These are phyloP conservation scores for Salminus brasiliensis DNA, from an alignment of 2,113 vertebrate genomes.

Conservation along the genomic window DNA sequence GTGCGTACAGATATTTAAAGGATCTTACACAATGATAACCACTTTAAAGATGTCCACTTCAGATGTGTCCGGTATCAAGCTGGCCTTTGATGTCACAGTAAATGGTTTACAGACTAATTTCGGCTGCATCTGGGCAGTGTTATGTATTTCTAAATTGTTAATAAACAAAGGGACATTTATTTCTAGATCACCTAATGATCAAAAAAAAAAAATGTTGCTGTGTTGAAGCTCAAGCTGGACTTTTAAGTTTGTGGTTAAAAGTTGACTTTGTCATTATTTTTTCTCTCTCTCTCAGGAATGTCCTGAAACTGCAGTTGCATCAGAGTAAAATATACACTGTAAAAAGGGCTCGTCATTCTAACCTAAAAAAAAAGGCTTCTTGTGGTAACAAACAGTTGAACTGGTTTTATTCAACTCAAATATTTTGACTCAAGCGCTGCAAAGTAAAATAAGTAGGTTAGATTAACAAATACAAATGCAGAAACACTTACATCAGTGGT, in stretches of 20 bases:
- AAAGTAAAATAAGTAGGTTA: no score
- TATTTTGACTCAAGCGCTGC: no score
- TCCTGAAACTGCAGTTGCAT: not conserved
- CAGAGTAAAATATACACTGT: not conserved
- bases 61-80: not conserved
- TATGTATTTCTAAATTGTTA: not conserved
- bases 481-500: no score
- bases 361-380: not conserved
- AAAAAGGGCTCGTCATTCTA: not conserved
- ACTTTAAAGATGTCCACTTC: not conserved
- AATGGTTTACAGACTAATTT: not conserved
- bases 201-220: no score
- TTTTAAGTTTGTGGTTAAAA: not conserved
- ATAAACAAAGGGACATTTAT: constrained; percentile 1
- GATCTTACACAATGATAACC: not conserved
- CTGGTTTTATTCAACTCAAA: no score
- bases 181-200: not conserved
- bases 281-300: not conserved
- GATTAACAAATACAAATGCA: no score
- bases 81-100: not conserved
- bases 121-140: not conserved
- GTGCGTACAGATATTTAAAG: not conserved
- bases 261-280: not conserved
- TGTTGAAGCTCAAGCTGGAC: no score
- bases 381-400: no score